A percentile compares a stretch with the other conserved stretches of the same genome.
Evolutionary conservation across 2,888 invertebrate species (phyloP).

Genomic region (Apamea crenata): DNA sequence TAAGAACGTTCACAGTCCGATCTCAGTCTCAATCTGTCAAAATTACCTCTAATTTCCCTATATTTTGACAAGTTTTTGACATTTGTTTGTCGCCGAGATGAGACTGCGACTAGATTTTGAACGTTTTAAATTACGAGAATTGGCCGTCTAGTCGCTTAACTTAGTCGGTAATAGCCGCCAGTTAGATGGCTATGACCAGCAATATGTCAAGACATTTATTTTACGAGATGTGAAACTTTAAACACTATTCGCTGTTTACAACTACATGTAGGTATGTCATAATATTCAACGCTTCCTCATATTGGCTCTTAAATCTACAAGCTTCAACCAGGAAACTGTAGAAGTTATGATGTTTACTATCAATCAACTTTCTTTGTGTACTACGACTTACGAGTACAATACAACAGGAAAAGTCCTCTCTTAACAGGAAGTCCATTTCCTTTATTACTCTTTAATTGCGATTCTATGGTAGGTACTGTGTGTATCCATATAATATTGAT

Average conservation of each 20-base stretch:
- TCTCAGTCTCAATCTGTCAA: too few species aligned
- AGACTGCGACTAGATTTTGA: too few species aligned
- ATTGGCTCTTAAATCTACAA: constrained; percentile 4
- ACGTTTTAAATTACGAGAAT: too few species aligned
- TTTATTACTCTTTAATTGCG: constrained; percentile 29
- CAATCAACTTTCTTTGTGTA: constrained; percentile 35
- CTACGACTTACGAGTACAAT: not conserved
- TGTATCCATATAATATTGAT: not conserved
- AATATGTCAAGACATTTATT: constrained; percentile 17
- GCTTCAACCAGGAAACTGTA: constrained; percentile 21
- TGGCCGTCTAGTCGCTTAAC: too few species aligned
- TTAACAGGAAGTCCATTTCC: constrained; percentile 41
- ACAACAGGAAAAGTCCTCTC: constrained; percentile 7
- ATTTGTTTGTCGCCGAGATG: too few species aligned
- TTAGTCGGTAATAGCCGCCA: not conserved
- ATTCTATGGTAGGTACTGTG: not conserved
- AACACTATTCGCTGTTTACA: not conserved
- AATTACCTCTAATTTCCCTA: too few species aligned
- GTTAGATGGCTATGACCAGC: not conserved
- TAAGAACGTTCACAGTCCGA: too few species aligned
- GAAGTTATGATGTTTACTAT: constrained; percentile 20
- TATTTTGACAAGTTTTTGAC: too few species aligned
- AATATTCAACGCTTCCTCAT: constrained; percentile 29
- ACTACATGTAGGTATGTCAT: constrained; percentile 4
- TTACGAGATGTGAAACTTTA: constrained; percentile 25